A percentile compares a stretch with the other conserved stretches of the same genome.
These are phyloP conservation scores for Neuroscelio doddi DNA, from an alignment of 2,888 invertebrate species.

Conservation along the genomic window DNA sequence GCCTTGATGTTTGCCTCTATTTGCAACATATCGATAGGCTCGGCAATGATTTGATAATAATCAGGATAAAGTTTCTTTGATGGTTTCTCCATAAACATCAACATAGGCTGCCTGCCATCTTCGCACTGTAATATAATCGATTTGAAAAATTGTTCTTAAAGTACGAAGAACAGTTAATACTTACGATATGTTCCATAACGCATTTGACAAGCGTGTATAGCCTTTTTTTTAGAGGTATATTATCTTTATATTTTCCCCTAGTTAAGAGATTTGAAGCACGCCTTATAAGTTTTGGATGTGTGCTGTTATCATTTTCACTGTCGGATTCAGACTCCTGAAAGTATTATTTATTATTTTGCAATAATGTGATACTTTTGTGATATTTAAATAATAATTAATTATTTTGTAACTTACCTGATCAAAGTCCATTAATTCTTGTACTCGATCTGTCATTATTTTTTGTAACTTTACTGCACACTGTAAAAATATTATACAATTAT, in stretches of 20 bases:
- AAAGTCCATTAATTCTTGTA: constrained; percentile 81
- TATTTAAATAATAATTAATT: too few relatives aligned
- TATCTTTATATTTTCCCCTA: constrained; percentile 73
- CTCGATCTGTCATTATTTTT: constrained; percentile 86
- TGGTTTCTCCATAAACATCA: constrained; percentile 97
- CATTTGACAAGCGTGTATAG: constrained; percentile 86
- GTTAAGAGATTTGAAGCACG: constrained; percentile 69
- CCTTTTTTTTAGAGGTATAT: constrained; percentile 83
- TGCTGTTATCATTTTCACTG: constrained; percentile 63
- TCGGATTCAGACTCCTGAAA: constrained; percentile 68
- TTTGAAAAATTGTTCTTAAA: too few relatives aligned
- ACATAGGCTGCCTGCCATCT: constrained; percentile 88
- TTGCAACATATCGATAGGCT: constrained; percentile 95
- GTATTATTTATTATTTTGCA: background rate
- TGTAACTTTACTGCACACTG: constrained; percentile 88
- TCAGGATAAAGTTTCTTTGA: constrained; percentile 95
- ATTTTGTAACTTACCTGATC: constrained; percentile 73
- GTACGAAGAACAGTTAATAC: too few relatives aligned
- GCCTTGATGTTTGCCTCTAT: constrained; percentile 92
- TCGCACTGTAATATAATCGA: constrained; percentile 73
- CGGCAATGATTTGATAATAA: constrained; percentile 94
- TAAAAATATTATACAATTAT: constrained; percentile 80
- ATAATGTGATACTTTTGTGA: background rate
- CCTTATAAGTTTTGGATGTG: constrained; percentile 67
- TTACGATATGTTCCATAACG: constrained; percentile 79